phyloP scores from a whole-genome alignment of 2,888 invertebrate genomes.

The Polydesmus complanatus region DNA sequence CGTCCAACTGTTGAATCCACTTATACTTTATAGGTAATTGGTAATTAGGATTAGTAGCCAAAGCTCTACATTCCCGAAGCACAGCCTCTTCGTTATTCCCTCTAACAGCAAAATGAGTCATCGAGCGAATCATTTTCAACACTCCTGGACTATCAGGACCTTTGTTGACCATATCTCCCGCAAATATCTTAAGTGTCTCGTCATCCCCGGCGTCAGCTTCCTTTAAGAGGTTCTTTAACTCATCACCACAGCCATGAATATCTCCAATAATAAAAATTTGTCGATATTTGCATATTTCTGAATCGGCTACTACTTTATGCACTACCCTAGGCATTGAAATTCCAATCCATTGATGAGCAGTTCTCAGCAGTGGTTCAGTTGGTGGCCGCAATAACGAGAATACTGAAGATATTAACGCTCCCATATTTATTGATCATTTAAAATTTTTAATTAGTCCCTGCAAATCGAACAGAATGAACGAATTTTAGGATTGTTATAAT shows the following conservation, averaged over 20 bases:
- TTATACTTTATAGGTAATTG: conserved; percentile 21
- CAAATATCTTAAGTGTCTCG: conserved; percentile 23
- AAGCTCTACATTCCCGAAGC: conserved; percentile 23
- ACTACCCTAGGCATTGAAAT: conserved; percentile 18
- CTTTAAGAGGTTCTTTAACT: conserved; percentile 26
- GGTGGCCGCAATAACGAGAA: conserved; percentile 11
- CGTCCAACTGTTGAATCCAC: conserved; percentile 27
- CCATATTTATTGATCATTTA: no score
- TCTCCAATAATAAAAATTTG: conserved; percentile 31
- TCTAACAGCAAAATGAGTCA: conserved; percentile 22
- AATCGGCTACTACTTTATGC: conserved; percentile 20
- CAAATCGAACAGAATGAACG: no score
- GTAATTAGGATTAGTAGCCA: not conserved
- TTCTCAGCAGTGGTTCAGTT: conserved; percentile 1
- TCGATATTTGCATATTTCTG: conserved; percentile 23
- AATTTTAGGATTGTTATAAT: no score
- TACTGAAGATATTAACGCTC: conserved; percentile 15
- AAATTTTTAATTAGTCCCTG: not conserved
- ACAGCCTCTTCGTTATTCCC: conserved; percentile 31
- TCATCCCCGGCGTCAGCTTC: conserved; percentile 20
- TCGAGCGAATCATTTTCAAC: conserved; percentile 22
- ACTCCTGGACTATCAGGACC: conserved; percentile 30
- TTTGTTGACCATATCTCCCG: conserved; percentile 32
- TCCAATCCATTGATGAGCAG: conserved; percentile 9
- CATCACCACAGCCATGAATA: conserved; percentile 32